Base-by-base conservation (phyloP, 64 coral and sea anemone species). In the Dendrophyllia cribrosa region DNA sequence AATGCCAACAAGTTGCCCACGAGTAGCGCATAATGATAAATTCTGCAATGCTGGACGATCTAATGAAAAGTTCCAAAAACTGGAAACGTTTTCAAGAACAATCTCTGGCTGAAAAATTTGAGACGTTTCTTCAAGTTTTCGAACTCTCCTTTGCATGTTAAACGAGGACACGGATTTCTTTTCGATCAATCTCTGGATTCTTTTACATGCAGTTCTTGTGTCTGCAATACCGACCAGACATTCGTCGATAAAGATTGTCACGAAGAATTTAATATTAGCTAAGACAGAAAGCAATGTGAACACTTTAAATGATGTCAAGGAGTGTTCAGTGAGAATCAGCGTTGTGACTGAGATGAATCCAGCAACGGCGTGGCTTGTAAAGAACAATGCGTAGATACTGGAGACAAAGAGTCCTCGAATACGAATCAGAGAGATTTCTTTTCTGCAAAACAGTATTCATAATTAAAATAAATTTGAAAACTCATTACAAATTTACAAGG, bases 211-310 rank as follows among this genome's bases (percentile, higher is more conserved):
- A 0, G 58, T 60, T 63, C 58, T 80, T 0, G 58, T 23, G 12
- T 80, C 77, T 19, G 77, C 77, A 0, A 45, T 3, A 20, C 26
- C 17, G 23, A 44, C 13, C 17, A 63, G 16, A 55, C 26, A 17
- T 26, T 61, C 23, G 60, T 25, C 77, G 19, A 75, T 16, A 45
- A n/a, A 75, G 46, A 75, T 50, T 7, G 72, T 49, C 46, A 75
- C 72, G 47, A 75, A 75, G 17, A 75, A 75, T 45, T 75, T 75
- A 20, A 75, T 45, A 43, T 62, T 63, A 19, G 25, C 24, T 7
- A 60, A 45, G 25, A 34, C 56, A 15, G 58, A 44, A n/a, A 95
- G 22, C 49, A 95, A 72, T 12, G 94, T 96, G 71, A 96, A 96
- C 6, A 92, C 77, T 46, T 74, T 69, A 22, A 46, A 61, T 56